Conservation (phyloP, 2,888 invertebrate genomes). For the Cheilosia scutellata region DNA sequence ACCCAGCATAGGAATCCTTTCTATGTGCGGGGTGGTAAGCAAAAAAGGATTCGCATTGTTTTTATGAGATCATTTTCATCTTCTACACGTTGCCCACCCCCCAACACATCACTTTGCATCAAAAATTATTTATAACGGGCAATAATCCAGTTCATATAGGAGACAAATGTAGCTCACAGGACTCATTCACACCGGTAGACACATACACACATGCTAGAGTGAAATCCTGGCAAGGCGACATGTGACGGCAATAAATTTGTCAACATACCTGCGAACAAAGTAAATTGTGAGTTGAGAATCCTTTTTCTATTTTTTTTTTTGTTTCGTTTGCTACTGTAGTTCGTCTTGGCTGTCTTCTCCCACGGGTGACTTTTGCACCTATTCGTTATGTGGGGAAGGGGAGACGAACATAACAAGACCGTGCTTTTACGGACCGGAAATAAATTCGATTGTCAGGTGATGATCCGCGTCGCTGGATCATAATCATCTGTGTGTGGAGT, state of each 20-base stretch:
- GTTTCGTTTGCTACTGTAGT: not conserved
- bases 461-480: conserved; percentile 73
- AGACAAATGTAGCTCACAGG: conserved; percentile 71
- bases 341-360: conserved; percentile 2
- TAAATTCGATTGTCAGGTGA: conserved; percentile 75
- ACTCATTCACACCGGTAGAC: conserved; percentile 51
- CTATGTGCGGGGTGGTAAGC: not conserved
- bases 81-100: conserved; percentile 18
- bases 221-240: conserved; percentile 65
- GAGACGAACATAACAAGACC: conserved; percentile 1
- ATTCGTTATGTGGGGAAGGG: not conserved
- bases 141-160: conserved; percentile 75
- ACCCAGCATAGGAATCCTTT: conserved; percentile 20
- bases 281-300: conserved; percentile 68
- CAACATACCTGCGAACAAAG: conserved; percentile 72
- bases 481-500: conserved; percentile 60
- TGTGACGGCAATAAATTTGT: conserved; percentile 73
- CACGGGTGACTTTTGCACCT: conserved; percentile 67
- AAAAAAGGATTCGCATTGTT: conserved; percentile 71
- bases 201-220: not conserved
- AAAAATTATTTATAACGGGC: conserved; percentile 75
- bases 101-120: conserved; percentile 69
- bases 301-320: conserved; percentile 41
- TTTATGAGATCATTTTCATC: conserved; percentile 71
- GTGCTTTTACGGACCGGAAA: conserved; percentile 59